phyloP scores from a whole-genome alignment of 2,797 vertebrate genomes.

The Arnoldichthys spilopterus region DNA sequence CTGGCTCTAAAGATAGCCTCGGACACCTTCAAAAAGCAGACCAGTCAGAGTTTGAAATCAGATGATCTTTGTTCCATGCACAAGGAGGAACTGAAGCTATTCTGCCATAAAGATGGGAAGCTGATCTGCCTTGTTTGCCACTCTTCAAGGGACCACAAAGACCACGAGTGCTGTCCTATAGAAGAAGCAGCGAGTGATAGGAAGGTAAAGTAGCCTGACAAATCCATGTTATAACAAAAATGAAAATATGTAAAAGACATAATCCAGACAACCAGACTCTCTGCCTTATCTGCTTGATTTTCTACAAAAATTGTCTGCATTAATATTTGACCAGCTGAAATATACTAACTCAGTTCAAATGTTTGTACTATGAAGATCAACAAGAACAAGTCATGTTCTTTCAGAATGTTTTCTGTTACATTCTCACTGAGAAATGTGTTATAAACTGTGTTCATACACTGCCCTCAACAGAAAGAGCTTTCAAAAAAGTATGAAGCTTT shows the following conservation, averaged over 20 bases:
- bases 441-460: background rate
- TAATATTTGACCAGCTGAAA: background rate
- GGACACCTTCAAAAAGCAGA: slow-evolving; percentile 58
- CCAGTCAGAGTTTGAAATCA: background rate
- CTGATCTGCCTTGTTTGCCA: slow-evolving; percentile 70
- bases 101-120: slow-evolving; percentile 71
- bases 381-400: background rate
- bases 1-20: slow-evolving; percentile 67
- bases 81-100: slow-evolving; percentile 67
- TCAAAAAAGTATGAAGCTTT: slow-evolving; percentile 58
- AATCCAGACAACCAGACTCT: too few species aligned
- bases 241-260: background rate
- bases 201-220: slow-evolving; percentile 62
- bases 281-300: background rate
- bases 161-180: slow-evolving; percentile 65
- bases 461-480: slow-evolving; percentile 62
- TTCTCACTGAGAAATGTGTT: background rate
- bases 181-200: slow-evolving; percentile 68
- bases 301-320: background rate
- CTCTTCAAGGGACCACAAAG: slow-evolving; percentile 65
- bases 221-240: background rate
- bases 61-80: slow-evolving; percentile 61
- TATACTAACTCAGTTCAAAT: background rate
- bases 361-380: background rate
- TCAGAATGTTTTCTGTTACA: background rate